Conservation (phyloP, 2,797 vertebrate species). For the Sitta carolinensis region DNA sequence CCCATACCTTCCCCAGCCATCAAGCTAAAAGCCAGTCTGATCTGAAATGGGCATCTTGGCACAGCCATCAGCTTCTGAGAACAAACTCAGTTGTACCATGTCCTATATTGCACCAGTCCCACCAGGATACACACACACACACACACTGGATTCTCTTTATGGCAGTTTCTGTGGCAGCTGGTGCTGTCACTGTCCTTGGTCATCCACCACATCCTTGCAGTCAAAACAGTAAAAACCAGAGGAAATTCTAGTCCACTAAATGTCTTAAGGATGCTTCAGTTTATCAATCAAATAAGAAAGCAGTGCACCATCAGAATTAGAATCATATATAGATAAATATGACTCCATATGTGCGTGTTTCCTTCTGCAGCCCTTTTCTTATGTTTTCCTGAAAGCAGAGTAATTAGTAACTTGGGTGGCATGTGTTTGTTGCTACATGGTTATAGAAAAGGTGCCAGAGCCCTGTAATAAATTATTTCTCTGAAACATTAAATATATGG, state of each 20-base stretch:
- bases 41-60: not conserved
- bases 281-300: not conserved
- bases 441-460: slow-evolving; percentile 30
- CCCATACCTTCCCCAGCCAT: not conserved
- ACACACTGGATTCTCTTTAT: not conserved
- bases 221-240: not conserved
- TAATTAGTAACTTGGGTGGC: not conserved
- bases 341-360: not conserved
- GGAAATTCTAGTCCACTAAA: not conserved
- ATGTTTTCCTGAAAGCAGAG: not conserved
- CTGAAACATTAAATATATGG: slow-evolving; percentile 33
- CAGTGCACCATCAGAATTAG: not conserved
- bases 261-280: not conserved
- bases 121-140: not conserved
- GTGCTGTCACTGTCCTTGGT: not conserved
- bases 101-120: not conserved
- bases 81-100: not conserved
- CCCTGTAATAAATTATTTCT: slow-evolving; percentile 41
- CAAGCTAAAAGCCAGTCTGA: not conserved
- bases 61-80: not conserved
- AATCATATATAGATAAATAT: not conserved
- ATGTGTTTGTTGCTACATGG: not conserved
- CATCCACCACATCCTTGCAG: not conserved
- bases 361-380: not conserved
- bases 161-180: not conserved